phyloP scores from a whole-genome alignment of 2,888 invertebrate genomes.

The Parelbella ahira region DNA sequence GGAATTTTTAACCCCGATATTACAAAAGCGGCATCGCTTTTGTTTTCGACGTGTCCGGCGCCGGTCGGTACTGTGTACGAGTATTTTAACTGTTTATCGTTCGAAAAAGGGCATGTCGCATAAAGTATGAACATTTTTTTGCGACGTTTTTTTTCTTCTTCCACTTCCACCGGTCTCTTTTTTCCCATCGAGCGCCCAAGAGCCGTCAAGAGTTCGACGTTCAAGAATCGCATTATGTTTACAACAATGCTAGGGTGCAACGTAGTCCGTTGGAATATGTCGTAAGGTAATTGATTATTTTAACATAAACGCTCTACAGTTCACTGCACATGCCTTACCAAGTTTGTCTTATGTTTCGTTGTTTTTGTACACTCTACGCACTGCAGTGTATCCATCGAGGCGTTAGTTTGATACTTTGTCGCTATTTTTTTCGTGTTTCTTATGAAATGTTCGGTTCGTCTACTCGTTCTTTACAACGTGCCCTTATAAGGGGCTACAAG shows the following conservation, averaged over 20 bases:
- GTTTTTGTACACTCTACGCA: conserved; percentile 8
- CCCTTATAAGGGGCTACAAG: conserved; percentile 19
- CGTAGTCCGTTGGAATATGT: background rate
- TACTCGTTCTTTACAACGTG: conserved; percentile 13
- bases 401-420: conserved; percentile 7
- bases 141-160: conserved; percentile 13
- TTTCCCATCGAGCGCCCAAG: background rate
- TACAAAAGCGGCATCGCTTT: conserved; percentile 29
- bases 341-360: background rate
- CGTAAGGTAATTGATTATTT: conserved; percentile 18
- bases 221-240: conserved; percentile 2
- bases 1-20: conserved; percentile 31
- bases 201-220: conserved; percentile 7
- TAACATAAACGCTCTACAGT: conserved; percentile 7
- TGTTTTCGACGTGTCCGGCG: conserved; percentile 31
- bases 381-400: conserved; percentile 15
- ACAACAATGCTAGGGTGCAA: conserved; percentile 2
- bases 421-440: conserved; percentile 17
- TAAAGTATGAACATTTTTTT: conserved; percentile 19
- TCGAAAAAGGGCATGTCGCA: conserved; percentile 18
- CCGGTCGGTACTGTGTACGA: conserved; percentile 19
- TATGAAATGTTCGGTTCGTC: conserved; percentile 18
- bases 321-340: conserved; percentile 11
- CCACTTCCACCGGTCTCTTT: conserved; percentile 10
- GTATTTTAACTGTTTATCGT: conserved; percentile 22